Evolutionary conservation across 2,113 vertebrate species (phyloP).

Genomic region (Xiphias gladius): DNA sequence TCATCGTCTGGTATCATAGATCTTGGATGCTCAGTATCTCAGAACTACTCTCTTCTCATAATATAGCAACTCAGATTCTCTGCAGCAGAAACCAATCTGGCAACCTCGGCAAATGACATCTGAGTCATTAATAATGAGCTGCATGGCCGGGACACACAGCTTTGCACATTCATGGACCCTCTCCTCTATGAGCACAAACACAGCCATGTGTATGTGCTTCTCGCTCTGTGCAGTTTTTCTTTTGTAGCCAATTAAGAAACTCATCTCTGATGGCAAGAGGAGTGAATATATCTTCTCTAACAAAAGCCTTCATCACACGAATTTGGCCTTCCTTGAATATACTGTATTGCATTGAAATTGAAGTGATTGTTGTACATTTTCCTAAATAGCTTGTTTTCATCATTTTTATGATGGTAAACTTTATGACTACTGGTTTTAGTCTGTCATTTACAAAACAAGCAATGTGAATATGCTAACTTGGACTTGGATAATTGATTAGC

Average conservation of each 20-base stretch:
- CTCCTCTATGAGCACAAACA: conserved; percentile 40
- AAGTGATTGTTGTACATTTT: neutral
- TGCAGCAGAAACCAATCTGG: conserved; percentile 63
- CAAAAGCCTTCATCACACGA: conserved; percentile 15
- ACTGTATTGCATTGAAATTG: neutral
- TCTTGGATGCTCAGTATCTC: conserved; percentile 51
- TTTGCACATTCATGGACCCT: conserved; percentile 44
- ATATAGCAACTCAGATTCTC: conserved; percentile 68
- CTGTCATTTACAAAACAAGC: too few relatives aligned
- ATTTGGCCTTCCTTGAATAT: neutral
- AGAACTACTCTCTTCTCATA: conserved; percentile 62
- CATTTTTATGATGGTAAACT: too few relatives aligned
- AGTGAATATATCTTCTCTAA: conserved; percentile 24
- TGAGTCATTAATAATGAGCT: conserved; percentile 76
- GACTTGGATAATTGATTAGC: too few relatives aligned
- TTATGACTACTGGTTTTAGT: too few relatives aligned
- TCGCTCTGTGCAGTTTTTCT: conserved; percentile 38
- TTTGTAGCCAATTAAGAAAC: conserved; percentile 43
- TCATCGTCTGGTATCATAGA: conserved; percentile 61
- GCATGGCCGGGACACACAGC: conserved; percentile 43
- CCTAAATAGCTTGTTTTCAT: neutral
- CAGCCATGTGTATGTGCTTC: conserved; percentile 28
- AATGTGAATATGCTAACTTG: too few relatives aligned
- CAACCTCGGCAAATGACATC: conserved; percentile 64
- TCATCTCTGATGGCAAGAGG: conserved; percentile 11